Evolutionary conservation across 1,140 invertebrate genomes (phyloP).

Genomic region (Zaprionus tsacasi): DNA sequence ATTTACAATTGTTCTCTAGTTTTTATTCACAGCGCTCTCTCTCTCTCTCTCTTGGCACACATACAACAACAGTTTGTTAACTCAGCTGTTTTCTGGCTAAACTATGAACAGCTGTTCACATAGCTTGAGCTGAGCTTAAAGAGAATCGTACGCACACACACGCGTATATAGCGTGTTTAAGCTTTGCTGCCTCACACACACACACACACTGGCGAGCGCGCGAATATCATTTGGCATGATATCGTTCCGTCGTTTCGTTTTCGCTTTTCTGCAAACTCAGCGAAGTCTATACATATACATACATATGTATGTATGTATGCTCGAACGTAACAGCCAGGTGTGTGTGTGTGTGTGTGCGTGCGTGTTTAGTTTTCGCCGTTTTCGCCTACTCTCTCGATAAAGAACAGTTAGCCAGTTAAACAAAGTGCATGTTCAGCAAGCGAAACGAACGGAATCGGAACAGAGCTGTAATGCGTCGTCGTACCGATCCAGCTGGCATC

Average conservation of each 20-base stretch:
- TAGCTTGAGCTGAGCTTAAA: background rate
- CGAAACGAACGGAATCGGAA: slow-evolving; percentile 39
- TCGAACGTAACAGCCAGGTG: background rate
- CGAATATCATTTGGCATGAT: background rate
- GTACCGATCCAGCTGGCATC: slow-evolving; percentile 15
- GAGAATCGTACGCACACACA: background rate
- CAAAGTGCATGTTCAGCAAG: slow-evolving; percentile 23
- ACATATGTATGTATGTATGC: background rate
- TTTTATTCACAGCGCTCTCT: background rate
- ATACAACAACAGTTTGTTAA: background rate
- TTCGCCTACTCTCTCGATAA: slow-evolving; percentile 28
- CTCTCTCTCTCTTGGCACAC: background rate
- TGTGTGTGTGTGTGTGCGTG: slow-evolving; percentile 9
- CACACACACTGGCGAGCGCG: background rate
- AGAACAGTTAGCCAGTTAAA: slow-evolving; percentile 45
- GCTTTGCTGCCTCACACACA: slow-evolving; percentile 3
- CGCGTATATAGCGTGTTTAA: background rate
- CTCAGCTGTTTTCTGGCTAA: slow-evolving; percentile 9
- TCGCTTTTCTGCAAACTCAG: slow-evolving; percentile 21
- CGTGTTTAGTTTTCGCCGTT: slow-evolving; percentile 4
- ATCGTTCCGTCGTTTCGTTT: slow-evolving; percentile 24
- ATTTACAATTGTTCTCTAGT: background rate
- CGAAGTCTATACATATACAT: background rate
- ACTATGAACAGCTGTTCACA: background rate
- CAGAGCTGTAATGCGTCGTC: slow-evolving; percentile 55